These are phyloP conservation scores for Proterorhinus semilunaris DNA, from an alignment of 2,113 vertebrate genomes.

Conservation along the genomic window DNA sequence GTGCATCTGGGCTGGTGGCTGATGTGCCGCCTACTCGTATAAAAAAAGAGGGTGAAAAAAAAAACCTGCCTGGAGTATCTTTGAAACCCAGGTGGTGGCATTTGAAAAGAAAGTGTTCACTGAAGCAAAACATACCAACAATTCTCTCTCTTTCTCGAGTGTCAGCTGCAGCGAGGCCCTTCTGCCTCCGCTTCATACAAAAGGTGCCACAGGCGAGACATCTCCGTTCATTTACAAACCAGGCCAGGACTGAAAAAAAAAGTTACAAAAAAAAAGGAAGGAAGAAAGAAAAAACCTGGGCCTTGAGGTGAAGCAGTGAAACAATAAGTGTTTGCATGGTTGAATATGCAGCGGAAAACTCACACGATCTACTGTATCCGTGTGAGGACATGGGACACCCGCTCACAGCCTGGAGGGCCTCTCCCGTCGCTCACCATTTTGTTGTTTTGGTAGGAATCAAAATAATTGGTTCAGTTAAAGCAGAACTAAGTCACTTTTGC, in stretches of 20 bases:
- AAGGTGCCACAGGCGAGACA: constrained; percentile 7
- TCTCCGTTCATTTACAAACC: constrained; percentile 8
- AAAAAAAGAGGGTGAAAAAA: not conserved
- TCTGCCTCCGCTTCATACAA: constrained; percentile 16
- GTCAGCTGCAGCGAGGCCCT: constrained; percentile 34
- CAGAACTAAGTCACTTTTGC: too few species aligned
- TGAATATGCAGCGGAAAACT: not conserved
- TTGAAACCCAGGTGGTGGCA: constrained; percentile 35
- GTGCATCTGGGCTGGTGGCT: not conserved
- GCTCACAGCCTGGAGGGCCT: constrained; percentile 21
- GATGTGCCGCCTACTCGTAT: not conserved
- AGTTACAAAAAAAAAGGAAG: not conserved
- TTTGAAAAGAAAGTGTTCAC: constrained; percentile 46
- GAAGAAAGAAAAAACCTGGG: constrained; percentile 18
- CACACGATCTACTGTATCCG: constrained; percentile 8
- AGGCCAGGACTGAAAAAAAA: not conserved
- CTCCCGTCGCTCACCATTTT: not conserved
- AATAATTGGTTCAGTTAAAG: too few species aligned
- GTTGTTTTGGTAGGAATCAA: too few species aligned
- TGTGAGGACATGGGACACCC: constrained; percentile 1
- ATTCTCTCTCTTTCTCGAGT: constrained; percentile 24
- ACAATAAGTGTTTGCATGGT: not conserved
- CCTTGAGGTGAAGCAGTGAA: constrained; percentile 14
- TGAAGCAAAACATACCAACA: constrained; percentile 41
- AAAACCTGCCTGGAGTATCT: constrained; percentile 41